Conservation (phyloP, 2,113 vertebrate genomes). For the Gnathonemus longibarbis region DNA sequence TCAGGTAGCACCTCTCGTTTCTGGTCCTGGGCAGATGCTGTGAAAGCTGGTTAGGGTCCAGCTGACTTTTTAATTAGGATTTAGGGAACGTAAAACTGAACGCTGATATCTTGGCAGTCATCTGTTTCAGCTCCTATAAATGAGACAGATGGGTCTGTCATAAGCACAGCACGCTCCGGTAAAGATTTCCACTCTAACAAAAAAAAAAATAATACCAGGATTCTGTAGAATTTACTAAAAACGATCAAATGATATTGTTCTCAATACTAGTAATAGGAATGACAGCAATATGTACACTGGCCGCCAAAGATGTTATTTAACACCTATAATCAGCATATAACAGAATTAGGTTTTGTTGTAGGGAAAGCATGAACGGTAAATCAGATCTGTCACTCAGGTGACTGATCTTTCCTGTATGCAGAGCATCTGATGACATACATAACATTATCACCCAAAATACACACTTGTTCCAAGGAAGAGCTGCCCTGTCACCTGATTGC, state of each 20-base stretch:
- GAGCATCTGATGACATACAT: constrained; percentile 11
- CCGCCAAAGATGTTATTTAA: background rate
- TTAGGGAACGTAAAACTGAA: background rate
- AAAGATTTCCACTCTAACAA: background rate
- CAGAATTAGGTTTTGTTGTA: background rate
- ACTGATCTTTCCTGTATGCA: background rate
- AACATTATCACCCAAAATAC: constrained; percentile 3
- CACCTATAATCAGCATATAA: background rate
- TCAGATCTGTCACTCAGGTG: background rate
- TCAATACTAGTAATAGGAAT: background rate
- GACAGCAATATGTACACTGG: background rate
- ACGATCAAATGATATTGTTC: background rate
- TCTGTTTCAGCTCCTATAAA: background rate
- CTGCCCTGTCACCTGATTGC: background rate
- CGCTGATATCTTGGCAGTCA: background rate
- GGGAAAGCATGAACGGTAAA: background rate
- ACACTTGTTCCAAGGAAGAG: background rate
- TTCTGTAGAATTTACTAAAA: background rate
- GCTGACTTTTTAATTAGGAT: background rate
- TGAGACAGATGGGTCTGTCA: background rate
- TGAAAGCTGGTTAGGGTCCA: background rate
- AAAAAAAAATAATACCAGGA: background rate
- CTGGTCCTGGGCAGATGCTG: background rate
- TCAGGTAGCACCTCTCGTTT: background rate
- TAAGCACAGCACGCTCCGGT: background rate